These are phyloP conservation scores for Nowickia ferox DNA, from an alignment of 2,888 invertebrate genomes.

Conservation along the genomic window DNA sequence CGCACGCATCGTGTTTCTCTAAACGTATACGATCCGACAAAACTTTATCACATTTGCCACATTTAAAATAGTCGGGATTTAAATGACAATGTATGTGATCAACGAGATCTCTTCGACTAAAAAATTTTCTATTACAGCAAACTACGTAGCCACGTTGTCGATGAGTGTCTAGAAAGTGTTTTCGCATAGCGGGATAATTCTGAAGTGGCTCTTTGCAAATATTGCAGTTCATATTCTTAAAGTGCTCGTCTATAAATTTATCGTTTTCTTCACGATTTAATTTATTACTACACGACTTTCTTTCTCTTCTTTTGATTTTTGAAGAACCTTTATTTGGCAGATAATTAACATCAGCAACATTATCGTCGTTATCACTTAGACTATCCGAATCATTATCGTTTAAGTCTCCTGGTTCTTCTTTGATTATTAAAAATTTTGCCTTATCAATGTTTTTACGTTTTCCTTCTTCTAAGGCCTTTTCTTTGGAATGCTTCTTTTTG, in stretches of 20 bases:
- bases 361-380: slow-evolving; percentile 1
- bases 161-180: slow-evolving; percentile 63
- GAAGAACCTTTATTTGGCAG: not conserved
- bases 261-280: slow-evolving; percentile 37
- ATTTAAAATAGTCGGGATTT: slow-evolving; percentile 82
- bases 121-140: slow-evolving; percentile 82
- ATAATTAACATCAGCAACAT: not conserved
- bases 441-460: not conserved
- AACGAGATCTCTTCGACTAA: slow-evolving; percentile 79
- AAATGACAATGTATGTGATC: slow-evolving; percentile 82
- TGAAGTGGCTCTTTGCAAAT: slow-evolving; percentile 45
- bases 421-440: not conserved
- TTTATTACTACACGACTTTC: not conserved
- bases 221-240: slow-evolving; percentile 47
- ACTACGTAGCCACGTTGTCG: slow-evolving; percentile 78
- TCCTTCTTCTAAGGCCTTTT: not conserved
- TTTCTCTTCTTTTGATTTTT: not conserved
- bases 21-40: slow-evolving; percentile 78
- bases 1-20: slow-evolving; percentile 75
- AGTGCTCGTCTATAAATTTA: slow-evolving; percentile 54
- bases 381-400: slow-evolving; percentile 10
- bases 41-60: slow-evolving; percentile 77
- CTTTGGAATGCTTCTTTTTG: not conserved
- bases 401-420: slow-evolving; percentile 7
- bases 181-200: slow-evolving; percentile 55